A percentile compares a stretch with the other conserved stretches of the same genome.
Conservation (phyloP, 2,113 vertebrate species). For the Phylloscopus whistleri region DNA sequence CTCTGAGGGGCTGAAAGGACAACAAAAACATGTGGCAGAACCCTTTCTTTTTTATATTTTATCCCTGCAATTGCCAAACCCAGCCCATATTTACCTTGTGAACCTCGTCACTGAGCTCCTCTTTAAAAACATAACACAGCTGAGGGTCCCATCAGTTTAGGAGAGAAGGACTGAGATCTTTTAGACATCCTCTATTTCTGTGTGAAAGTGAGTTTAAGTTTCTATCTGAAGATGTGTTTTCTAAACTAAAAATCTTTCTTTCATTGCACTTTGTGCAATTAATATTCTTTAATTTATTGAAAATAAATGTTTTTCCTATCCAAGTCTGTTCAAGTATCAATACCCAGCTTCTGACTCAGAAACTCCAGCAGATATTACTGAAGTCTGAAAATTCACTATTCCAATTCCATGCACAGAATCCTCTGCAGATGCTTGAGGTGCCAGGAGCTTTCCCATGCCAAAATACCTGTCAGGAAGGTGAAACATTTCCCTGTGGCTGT, state of each 20-base stretch:
- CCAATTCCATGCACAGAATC: not conserved
- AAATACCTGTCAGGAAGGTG: not conserved
- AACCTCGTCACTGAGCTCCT: not conserved
- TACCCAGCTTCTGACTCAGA: not conserved
- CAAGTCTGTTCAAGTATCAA: not conserved
- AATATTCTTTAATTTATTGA: not conserved
- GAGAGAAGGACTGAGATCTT: not conserved
- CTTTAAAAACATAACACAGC: fast-evolving
- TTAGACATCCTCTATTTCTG: not conserved
- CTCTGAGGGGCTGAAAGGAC: not conserved
- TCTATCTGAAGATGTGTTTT: not conserved
- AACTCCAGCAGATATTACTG: fast-evolving
- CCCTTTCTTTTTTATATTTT: not conserved
- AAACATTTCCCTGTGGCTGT: not conserved
- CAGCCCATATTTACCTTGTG: not conserved
- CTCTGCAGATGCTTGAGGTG: not conserved
- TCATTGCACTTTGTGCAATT: not conserved
- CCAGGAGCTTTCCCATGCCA: not conserved
- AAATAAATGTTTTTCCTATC: not conserved
- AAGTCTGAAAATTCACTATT: not conserved
- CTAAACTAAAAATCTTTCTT: not conserved
- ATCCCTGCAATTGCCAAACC: not conserved
- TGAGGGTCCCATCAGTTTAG: not conserved
- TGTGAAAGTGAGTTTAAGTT: not conserved
- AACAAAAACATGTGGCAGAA: not conserved